Evolutionary conservation across 1,140 invertebrate genomes (phyloP).

Genomic region (Aphelenchoides fujianensis): DNA sequence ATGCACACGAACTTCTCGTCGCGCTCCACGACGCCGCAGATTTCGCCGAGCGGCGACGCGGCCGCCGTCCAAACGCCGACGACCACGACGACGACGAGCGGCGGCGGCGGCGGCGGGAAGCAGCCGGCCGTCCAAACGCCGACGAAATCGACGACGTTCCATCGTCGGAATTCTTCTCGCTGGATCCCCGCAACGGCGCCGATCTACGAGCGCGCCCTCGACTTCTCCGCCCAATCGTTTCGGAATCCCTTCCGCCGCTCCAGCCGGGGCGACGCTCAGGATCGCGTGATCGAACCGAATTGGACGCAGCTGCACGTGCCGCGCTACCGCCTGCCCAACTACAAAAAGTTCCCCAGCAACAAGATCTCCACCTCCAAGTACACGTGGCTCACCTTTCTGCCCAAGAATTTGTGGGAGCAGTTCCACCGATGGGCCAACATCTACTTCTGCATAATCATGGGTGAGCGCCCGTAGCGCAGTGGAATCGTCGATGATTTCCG

Average conservation of each 20-base stretch:
- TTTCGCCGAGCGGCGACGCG: background rate
- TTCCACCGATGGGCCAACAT: constrained; percentile 81
- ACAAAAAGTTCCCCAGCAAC: constrained; percentile 72
- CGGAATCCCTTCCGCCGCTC: background rate
- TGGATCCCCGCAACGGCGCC: constrained; percentile 14
- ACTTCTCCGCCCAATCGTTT: background rate
- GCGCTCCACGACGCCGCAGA: background rate
- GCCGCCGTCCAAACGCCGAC: background rate
- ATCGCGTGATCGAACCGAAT: constrained; percentile 37
- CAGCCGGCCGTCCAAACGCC: constrained; percentile 1
- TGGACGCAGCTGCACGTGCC: constrained; percentile 27
- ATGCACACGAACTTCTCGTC: background rate
- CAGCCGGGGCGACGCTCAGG: background rate
- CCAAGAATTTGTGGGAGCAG: constrained; percentile 93
- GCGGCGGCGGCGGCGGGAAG: background rate
- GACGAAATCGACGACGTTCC: constrained; percentile 8
- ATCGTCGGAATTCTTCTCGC: constrained; percentile 15
- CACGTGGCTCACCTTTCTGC: constrained; percentile 85
- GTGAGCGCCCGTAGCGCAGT: constrained; percentile 67
- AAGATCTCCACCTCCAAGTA: constrained; percentile 90
- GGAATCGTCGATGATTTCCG: constrained; percentile 20
- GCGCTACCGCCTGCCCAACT: constrained; percentile 77
- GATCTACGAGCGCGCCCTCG: constrained; percentile 20
- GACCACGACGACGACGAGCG: background rate
- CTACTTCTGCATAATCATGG: constrained; percentile 93